These are phyloP conservation scores for Pachyseris speciosa DNA, from an alignment of 64 coral and sea anemone species.

Conservation along the genomic window DNA sequence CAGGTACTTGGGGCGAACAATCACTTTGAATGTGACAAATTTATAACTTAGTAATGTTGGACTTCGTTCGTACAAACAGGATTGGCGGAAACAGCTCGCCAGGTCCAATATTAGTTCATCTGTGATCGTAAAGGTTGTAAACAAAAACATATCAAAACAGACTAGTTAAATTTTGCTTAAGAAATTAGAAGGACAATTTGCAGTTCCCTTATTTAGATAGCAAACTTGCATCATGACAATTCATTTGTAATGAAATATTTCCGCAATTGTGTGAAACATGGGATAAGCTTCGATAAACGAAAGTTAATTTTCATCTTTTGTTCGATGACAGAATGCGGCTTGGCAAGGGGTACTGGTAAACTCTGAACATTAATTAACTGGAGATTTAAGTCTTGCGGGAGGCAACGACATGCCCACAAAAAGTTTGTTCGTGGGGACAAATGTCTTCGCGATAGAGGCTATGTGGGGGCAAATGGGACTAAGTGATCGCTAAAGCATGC, in stretches of 20 bases:
- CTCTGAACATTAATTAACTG: neutral
- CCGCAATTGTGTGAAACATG: neutral
- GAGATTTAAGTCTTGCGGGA: neutral
- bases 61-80: neutral
- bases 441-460: neutral
- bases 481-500: neutral
- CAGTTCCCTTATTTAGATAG: neutral
- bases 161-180: neutral
- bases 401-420: neutral
- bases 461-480: neutral
- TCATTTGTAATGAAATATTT: neutral
- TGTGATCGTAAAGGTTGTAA: neutral
- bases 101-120: neutral
- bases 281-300: neutral
- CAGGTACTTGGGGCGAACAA: neutral
- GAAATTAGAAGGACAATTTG: neutral
- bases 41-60: neutral
- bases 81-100: neutral
- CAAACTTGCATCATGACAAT: neutral
- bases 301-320: neutral
- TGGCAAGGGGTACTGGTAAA: neutral
- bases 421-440: neutral
- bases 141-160: neutral
- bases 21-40: neutral
- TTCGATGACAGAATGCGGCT: neutral